Evolutionary conservation across 2,113 vertebrate genomes (phyloP), one percentile per base, ranked within the genome.

Genomic region (Gymnarchus niloticus): DNA sequence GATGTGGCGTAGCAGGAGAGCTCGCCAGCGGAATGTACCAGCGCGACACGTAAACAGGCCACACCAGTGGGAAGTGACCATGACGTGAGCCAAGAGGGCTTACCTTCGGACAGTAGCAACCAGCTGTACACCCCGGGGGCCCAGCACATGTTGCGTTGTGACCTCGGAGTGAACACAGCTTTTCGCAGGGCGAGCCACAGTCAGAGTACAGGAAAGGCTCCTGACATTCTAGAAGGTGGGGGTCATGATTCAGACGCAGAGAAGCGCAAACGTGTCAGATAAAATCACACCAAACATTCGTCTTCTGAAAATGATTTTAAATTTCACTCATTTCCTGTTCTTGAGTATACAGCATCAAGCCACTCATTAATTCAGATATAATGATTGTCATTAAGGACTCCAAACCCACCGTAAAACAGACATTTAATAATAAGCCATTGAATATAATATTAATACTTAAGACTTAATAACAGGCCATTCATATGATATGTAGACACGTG

Each of bases 21-120:
- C 21, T 14, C 73, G 44, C 73, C 8, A 19, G 21, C 8, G 33
- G 73, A 48, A 46, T 8, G 61, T 37, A 69, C 61, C 61, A 69
- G 19, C 33, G 33, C 10, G 10, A 28, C 10, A 37, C 17, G 61
- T 14, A 2, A 69, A 69, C 19, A 73, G 44, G 44, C 6, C 23
- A n/a, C 44, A n/a, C 6, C 23, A 1, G 46, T 78, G 17, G 73
- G 0, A 37, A 19, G 3, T 69, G 37, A 69, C 61, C 14, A 37
- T 69, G 77, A n/a, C 21, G 9, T 54, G 23, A 6, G 10, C 48
- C n/a, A 21, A 51, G 51, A 33, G 25, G 78, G 44, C 7, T 46
- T 37, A 97, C 96, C 96, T 94, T 84, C 0, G 96, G 95, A 88
- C 97, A 98, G 92, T 96, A 97, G 90, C 97, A 98, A 82, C 96